phyloP scores from a whole-genome alignment of 2,888 invertebrate genomes.

The Unio delphinus region DNA sequence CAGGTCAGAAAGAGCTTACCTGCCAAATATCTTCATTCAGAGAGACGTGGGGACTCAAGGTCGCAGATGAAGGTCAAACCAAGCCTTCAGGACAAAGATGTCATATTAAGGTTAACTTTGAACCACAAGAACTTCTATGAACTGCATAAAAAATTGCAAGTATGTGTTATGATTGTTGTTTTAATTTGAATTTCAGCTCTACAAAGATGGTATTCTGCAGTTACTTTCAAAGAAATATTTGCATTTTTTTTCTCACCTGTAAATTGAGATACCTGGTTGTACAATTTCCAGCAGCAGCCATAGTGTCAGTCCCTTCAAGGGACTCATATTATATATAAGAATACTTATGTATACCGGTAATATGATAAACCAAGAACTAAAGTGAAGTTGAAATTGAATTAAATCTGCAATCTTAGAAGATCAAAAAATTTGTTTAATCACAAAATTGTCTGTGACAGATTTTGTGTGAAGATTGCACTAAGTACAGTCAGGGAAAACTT shows the following conservation, averaged over 20 bases:
- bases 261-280: too few relatives aligned
- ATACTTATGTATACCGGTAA: too few relatives aligned
- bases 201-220: not conserved
- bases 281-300: too few relatives aligned
- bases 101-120: constrained; percentile 53
- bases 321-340: too few relatives aligned
- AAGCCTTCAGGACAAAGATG: constrained; percentile 56
- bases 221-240: not conserved
- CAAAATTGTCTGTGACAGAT: too few relatives aligned
- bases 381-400: too few relatives aligned
- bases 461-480: too few relatives aligned
- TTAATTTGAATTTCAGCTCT: not conserved
- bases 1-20: constrained; percentile 48
- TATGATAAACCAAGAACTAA: too few relatives aligned
- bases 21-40: constrained; percentile 33
- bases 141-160: constrained; percentile 61
- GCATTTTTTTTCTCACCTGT: not conserved
- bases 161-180: constrained; percentile 10
- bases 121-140: constrained; percentile 54
- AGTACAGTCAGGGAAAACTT: too few relatives aligned
- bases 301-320: too few relatives aligned
- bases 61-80: constrained; percentile 32
- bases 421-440: too few relatives aligned
- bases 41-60: constrained; percentile 4
- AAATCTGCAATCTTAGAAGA: too few relatives aligned